Evolutionary conservation across 1,140 invertebrate species (phyloP), one percentile per base, ranked within the genome.

Genomic region (Heliconius melpomene): DNA sequence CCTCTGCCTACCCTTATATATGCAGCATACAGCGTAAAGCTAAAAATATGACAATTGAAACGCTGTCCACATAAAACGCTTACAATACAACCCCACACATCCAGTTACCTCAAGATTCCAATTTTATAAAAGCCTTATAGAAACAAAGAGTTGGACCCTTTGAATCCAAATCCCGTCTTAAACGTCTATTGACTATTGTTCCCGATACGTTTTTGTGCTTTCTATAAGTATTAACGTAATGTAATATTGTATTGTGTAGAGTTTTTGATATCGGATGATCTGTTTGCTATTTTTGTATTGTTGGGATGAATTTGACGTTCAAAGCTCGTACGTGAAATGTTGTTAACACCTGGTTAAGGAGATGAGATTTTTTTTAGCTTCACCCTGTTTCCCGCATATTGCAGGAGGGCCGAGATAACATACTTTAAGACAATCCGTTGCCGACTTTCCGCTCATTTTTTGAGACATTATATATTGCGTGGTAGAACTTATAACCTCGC

Each of bases 91-190:
- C 88, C 85, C 20, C 70, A 85, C 84, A 80, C 85, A 85, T 86
- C 87, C 82, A 88, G 84, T 89, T 90, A 87, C 90, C 83, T 85
- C 84, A 90, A 89, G 83, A 83, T 84, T 86, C 84, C 81, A 90
- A 89, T 88, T 89, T 89, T 90, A 86, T 86, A 91, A 92, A 93
- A 91, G 89, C 88, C 81, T 79, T 79, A 73, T 83, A 93, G 90
- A 94, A 94, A 94, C 91, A 94, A 93, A 90, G 89, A 84, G 74
- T 80, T 84, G 81, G 84, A 78, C 86, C 90, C 84, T 91, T 92
- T 93, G 91, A 94, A 92, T 91, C 90, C 83, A 90, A 93, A 94
- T 93, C 93, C 91, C 86, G 84, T 90, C 89, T 90, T 89, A 93
- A 91, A 89, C 87, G 88, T 87, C 90, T 87, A 91, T 92, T 88